Conservation (phyloP, 1,140 invertebrate species). For the Caenorhabditis inopinata region DNA sequence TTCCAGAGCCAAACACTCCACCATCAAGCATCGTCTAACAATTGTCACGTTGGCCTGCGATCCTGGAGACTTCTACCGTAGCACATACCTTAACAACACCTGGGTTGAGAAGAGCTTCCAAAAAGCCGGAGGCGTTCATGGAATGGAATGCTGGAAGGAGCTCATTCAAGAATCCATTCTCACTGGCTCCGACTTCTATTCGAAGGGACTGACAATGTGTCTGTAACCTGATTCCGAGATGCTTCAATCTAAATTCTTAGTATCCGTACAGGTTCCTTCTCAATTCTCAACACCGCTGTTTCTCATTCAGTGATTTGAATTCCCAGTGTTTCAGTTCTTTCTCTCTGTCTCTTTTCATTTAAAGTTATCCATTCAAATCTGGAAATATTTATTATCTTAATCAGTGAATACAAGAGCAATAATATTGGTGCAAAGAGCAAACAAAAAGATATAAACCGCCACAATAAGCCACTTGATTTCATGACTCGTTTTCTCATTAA, state of each 20-base stretch:
- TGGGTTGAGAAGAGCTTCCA: slow-evolving; percentile 55
- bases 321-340: background rate
- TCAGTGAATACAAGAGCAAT: background rate
- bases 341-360: background rate
- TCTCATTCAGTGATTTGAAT: background rate
- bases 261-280: background rate
- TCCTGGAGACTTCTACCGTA: slow-evolving; percentile 51
- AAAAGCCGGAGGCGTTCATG: slow-evolving; percentile 37
- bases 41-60: slow-evolving; percentile 53
- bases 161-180: slow-evolving; percentile 37
- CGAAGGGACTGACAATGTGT: slow-evolving; percentile 35
- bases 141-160: slow-evolving; percentile 40
- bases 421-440: background rate
- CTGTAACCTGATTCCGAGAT: too few relatives aligned
- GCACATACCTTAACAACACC: slow-evolving; percentile 53
- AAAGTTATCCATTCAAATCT: too few relatives aligned
- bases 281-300: background rate
- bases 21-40: slow-evolving; percentile 25
- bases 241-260: too few relatives aligned
- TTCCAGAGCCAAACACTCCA: slow-evolving; percentile 30
- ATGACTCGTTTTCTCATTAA: background rate
- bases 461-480: background rate
- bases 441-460: background rate
- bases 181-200: slow-evolving; percentile 34
- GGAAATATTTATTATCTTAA: background rate